Base-by-base conservation (phyloP, 2,888 invertebrate genomes). In the Pilophorus perplexus region DNA sequence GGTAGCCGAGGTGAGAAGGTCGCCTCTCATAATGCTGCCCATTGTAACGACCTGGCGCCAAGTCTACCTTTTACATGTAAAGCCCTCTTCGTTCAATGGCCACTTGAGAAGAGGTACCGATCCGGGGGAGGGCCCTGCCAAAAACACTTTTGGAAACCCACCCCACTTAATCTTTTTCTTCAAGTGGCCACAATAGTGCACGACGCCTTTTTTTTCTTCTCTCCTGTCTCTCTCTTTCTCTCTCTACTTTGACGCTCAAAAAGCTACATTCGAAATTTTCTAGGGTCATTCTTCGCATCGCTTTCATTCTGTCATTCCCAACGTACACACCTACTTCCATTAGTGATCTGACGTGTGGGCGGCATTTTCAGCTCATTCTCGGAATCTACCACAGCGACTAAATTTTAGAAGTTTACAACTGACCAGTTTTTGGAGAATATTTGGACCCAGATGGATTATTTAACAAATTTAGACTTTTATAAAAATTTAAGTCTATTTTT, bases 1-100 rank as follows among this genome's bases (percentile, higher is more conserved):
- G 46, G 46, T 46, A 46, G 46, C 23, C 23, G 46, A 46, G 46
- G 46, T 46, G 46, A 46, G 46, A 46, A 46, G 46, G 46, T 46
- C 46, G 46, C 46, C 14, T 23, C 46, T 46, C 46, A 46, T 46
- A 46, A 46, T 46, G 46, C 23, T 12, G 3, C 23, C 23, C 46
- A 22, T 23, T 46, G 23, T 22, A 23, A 14, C 1, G 46, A 4
- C n/a, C 46, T 46, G 46, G 46, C 46, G 46, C 46, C 46, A 46
- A 25, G 20, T 23, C 46, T 46, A 46, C 46, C 25, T 46, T 22
- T 25, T 23, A 22, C 46, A 46, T 10, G 25, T 23, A 46, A 22
- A 23, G 23, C 46, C 22, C 23, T 12, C 3, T 46, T 22, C n/a
- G n/a, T n/a, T 23, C 46, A 46, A 46, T 46, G 46, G n/a, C 12